phyloP scores from a whole-genome alignment of 2,797 vertebrate genomes.

The Anguilla anguilla region DNA sequence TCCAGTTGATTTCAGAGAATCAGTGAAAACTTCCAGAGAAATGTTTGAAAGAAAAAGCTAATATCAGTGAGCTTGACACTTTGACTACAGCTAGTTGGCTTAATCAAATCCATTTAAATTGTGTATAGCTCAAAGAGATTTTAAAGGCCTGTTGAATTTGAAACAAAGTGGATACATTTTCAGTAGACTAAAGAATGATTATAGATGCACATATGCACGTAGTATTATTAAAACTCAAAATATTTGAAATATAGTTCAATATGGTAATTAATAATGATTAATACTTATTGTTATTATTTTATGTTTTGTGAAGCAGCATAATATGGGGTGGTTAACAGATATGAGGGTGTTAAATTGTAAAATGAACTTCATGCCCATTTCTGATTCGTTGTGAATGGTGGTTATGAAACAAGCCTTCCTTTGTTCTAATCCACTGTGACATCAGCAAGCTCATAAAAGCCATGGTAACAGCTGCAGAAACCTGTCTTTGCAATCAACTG shows the following conservation, averaged over 20 bases:
- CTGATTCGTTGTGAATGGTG: background rate
- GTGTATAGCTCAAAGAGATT: too few relatives aligned
- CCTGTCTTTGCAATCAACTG: constrained; percentile 21
- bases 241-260: too few relatives aligned
- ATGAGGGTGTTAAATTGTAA: background rate
- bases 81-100: too few relatives aligned
- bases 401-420: constrained; percentile 13
- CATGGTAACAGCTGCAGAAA: background rate
- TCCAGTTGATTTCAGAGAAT: background rate
- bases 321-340: background rate
- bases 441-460: background rate
- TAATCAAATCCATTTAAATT: too few relatives aligned
- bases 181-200: too few relatives aligned
- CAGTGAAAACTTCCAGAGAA: too few relatives aligned
- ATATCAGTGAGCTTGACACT: too few relatives aligned
- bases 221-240: too few relatives aligned
- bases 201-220: too few relatives aligned
- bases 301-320: background rate
- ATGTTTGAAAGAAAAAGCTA: too few relatives aligned
- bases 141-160: too few relatives aligned
- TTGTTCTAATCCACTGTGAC: constrained; percentile 7
- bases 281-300: background rate
- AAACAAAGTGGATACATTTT: too few relatives aligned
- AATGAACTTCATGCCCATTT: background rate
- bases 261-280: background rate